Base-by-base conservation (phyloP, 2,797 vertebrate species). In the Okamejei kenojei region DNA sequence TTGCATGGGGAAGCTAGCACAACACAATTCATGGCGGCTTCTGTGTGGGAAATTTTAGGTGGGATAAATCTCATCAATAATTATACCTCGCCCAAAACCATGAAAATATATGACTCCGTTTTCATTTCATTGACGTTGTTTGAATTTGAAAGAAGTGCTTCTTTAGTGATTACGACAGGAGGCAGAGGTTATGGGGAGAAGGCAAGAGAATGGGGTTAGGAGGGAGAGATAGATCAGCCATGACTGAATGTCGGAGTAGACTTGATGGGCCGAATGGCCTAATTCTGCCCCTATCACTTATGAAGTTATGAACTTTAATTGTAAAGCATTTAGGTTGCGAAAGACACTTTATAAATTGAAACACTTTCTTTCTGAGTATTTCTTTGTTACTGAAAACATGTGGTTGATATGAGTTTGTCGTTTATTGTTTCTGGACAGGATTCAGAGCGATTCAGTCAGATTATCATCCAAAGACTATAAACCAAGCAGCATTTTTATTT, bases 391-490 rank as follows among this genome's bases (percentile, higher is more conserved):
- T 11, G n/a, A 61, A 65, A 65, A n/a, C 15, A 6, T 17, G 15
- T 88, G 61, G 6, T 29, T n/a, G n/a, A 32, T 88, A n/a, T 88
- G 58, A 88, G 63, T 63, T 88, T 63, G 29, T 61, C 15, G 32
- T 65, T 32, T 88, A 63, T 88, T 88, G 19, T 65, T 88, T 61
- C 61, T 88, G 82, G 61, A 29, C 82, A 63, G 11, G 19, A 17
- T 88, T 65, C 61, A 32, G 29, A 65, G 82, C 19, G 32, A 38
- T 65, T 65, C 58, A 63, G 3, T 88, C n/a, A 63, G 82, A 65
- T 88, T n/a, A 88, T 88, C 32, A 65, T 19, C 29, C 61, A 88
- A 29, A n/a, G 81, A 61, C 81, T 61, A 84, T 63, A 86, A 86
- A 88, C 29, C 11, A 32, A 88, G 29, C 61, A 88, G 29, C 29